Percentiles rank a stretch among this genome's conserved stretches.
These are phyloP conservation scores for Psylliodes chrysocephalus DNA, from an alignment of 2,888 invertebrate species.

Conservation along the genomic window DNA sequence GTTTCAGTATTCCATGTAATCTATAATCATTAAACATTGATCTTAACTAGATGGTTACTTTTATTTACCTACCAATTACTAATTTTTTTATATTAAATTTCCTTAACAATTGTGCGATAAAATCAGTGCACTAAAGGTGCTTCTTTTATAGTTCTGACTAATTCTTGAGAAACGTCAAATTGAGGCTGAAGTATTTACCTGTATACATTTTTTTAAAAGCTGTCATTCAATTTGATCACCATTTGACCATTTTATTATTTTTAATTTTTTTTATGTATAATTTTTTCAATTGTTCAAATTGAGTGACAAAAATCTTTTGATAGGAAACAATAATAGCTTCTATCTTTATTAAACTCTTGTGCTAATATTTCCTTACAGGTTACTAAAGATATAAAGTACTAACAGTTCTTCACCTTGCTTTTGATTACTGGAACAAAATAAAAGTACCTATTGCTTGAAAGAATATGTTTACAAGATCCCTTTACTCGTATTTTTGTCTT, in stretches of 20 bases:
- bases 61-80: too few species aligned
- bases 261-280: not conserved
- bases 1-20: too few species aligned
- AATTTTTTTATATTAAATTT: too few species aligned
- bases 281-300: slow-evolving; percentile 16
- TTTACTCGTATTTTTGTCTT: too few species aligned
- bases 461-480: too few species aligned
- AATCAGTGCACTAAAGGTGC: too few species aligned
- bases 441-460: not conserved
- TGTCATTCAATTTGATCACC: slow-evolving; percentile 14
- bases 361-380: slow-evolving; percentile 28
- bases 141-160: too few species aligned
- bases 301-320: slow-evolving; percentile 3
- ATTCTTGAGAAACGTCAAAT: not conserved
- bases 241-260: not conserved
- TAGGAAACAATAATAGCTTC: not conserved
- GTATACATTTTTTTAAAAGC: not conserved
- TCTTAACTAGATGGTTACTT: too few species aligned
- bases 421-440: not conserved
- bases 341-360: slow-evolving; percentile 19
- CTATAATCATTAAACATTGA: too few species aligned
- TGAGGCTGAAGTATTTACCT: not conserved
- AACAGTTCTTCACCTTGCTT: slow-evolving; percentile 2
- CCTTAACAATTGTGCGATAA: too few species aligned
- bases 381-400: slow-evolving; percentile 28